Evolutionary conservation across 2,888 invertebrate genomes (phyloP), one percentile per base, ranked within the genome.

Genomic region (Opisthograptis luteolata): DNA sequence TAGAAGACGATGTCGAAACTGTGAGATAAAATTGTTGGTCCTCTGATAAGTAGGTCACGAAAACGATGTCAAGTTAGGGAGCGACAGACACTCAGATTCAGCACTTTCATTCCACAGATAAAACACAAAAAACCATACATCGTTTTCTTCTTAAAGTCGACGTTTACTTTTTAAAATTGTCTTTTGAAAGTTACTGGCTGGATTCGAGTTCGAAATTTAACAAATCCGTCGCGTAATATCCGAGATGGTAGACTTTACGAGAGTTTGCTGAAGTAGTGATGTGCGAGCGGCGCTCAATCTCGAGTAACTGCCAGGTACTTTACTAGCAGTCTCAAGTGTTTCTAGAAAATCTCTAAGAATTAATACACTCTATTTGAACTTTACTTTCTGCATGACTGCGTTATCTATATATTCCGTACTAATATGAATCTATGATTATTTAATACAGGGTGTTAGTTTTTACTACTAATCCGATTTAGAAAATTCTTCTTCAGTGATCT

Each of bases 11-110:
- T 67, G 71, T 70, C 69, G 63, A 65, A 70, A 68, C 64, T 60
- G 58, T 54, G 43, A 59, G 60, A 68, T 71, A 70, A 76, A 74
- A 76, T 73, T 70, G 73, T 73, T 68, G 70, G 70, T 70, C 69
- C 68, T 72, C 63, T 59, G 67, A 73, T 73, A 79, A 77, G 73
- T 81, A 79, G 81, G 81, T 81, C 79, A 81, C 74, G 69, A 66
- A 66, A 67, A 66, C 61, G 64, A 67, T 60, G 73, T 64, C 68
- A 68, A 63, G 67, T 63, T 55, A 43, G 52, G 60, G 59, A 62
- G 32, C 57, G 56, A 66, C 62, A 68, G 51, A 55, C 68, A 66
- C 67, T 65, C 52, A 56, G 60, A 47, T 47, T 42, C 44, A 9
- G 28, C 39, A 32, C 52, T 55, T 54, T 49, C 35, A 49, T 48